phyloP scores from a whole-genome alignment of 2,888 invertebrate species.

The Scaptomyza flava region DNA sequence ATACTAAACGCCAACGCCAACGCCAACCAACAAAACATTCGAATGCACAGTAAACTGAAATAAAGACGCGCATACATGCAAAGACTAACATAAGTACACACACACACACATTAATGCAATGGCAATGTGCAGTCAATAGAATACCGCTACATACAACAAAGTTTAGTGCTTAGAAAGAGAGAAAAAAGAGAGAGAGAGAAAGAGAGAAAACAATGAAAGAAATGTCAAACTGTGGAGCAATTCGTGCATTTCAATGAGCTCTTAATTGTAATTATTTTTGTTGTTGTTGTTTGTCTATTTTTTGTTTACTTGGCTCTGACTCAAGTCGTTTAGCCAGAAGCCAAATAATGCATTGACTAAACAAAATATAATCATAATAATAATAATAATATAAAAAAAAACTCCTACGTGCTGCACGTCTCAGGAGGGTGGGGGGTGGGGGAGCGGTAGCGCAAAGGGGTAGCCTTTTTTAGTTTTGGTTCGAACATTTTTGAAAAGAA shows the following conservation, averaged over 20 bases:
- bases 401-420: constrained; percentile 38
- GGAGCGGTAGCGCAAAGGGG: too few relatives aligned
- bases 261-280: constrained; percentile 42
- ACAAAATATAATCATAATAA: constrained; percentile 3
- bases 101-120: constrained; percentile 4
- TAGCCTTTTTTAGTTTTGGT: neutral
- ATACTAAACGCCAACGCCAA: constrained; percentile 56
- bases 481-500: constrained; percentile 57
- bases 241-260: constrained; percentile 60
- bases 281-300: constrained; percentile 1
- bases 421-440: too few relatives aligned
- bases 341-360: constrained; percentile 45
- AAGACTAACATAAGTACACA: neutral
- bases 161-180: constrained; percentile 13
- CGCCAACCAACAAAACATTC: too few relatives aligned
- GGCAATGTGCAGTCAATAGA: constrained; percentile 50
- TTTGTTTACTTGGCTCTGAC: constrained; percentile 40
- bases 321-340: constrained; percentile 47
- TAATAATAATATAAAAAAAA: constrained; percentile 1
- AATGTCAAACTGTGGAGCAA: constrained; percentile 40
- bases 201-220: neutral
- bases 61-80: neutral
- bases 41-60: constrained; percentile 22
- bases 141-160: constrained; percentile 48
- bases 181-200: neutral